Evolutionary conservation across 2,113 vertebrate genomes (phyloP).

Genomic region (Stegastes partitus): DNA sequence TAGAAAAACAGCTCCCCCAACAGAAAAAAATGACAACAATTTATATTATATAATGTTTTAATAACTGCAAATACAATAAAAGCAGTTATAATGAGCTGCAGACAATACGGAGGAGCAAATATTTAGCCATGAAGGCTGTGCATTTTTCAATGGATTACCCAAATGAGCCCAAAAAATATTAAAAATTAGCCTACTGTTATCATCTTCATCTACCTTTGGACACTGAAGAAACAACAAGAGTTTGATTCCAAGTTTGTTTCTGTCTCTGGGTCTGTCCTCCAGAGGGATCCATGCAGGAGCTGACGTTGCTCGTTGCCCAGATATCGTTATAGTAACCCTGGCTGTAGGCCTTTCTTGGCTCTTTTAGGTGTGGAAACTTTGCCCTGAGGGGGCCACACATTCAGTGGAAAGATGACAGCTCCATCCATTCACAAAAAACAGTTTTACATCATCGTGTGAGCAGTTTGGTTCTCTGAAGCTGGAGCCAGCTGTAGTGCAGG

Average conservation of each 20-base stretch:
- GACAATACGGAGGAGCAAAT: too few relatives aligned
- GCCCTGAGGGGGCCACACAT: conserved; percentile 28
- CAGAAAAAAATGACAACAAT: too few relatives aligned
- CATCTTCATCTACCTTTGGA: conserved; percentile 20
- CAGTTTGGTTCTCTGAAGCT: conserved; percentile 9
- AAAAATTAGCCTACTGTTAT: conserved; percentile 17
- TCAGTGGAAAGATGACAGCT: conserved; percentile 31
- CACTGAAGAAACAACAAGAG: conserved; percentile 24
- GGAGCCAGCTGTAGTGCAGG: conserved; percentile 4
- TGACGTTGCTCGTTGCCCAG: conserved; percentile 52
- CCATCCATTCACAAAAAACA: conserved; percentile 60
- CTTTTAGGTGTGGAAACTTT: conserved; percentile 31
- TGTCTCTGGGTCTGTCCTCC: neutral
- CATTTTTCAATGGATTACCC: too few relatives aligned
- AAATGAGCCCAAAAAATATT: conserved; percentile 27
- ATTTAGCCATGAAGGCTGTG: too few relatives aligned
- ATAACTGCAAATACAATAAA: too few relatives aligned
- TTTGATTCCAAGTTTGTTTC: conserved; percentile 25
- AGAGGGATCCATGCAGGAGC: conserved; percentile 33
- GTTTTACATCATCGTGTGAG: neutral
- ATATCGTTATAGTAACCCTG: conserved; percentile 64
- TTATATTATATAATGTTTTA: too few relatives aligned
- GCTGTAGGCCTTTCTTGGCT: conserved; percentile 27
- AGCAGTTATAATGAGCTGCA: too few relatives aligned
- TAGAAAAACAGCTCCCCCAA: too few relatives aligned